Percentiles rank a stretch among this genome's conserved stretches.
These are phyloP conservation scores for Toxotes jaculatrix DNA, from an alignment of 2,113 vertebrate species.

Conservation along the genomic window DNA sequence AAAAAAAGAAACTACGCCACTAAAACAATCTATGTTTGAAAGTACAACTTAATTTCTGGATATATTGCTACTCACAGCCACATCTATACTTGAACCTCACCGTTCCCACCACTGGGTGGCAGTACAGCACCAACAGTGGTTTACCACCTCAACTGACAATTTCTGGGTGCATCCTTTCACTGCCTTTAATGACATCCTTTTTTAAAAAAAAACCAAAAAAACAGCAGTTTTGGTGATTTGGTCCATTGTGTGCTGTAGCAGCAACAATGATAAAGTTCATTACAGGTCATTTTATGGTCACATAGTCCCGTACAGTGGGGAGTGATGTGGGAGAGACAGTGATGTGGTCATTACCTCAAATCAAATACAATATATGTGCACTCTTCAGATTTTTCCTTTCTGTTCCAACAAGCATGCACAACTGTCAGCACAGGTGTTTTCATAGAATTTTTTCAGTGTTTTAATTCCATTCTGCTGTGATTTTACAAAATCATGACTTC, in stretches of 20 bases:
- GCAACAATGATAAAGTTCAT: not conserved
- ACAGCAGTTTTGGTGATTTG: not conserved
- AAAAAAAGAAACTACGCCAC: not conserved
- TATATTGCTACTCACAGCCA: not conserved
- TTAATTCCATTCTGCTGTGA: not conserved
- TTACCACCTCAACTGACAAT: not conserved
- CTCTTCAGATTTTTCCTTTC: not conserved
- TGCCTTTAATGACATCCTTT: not conserved
- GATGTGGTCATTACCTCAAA: not conserved
- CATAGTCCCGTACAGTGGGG: not conserved
- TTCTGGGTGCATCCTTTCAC: not conserved
- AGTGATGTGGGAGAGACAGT: not conserved
- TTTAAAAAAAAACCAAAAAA: too few species aligned
- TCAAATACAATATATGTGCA: not conserved
- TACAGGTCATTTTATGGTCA: not conserved
- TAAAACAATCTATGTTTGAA: not conserved
- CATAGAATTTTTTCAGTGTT: not conserved
- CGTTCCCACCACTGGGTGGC: slow-evolving; percentile 61
- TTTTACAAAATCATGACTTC: not conserved
- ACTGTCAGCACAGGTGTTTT: not conserved
- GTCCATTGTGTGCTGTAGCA: not conserved
- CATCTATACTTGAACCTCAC: slow-evolving; percentile 2
- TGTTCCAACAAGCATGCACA: not conserved
- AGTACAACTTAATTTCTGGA: not conserved
- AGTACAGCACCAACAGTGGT: slow-evolving; percentile 31